phyloP scores from a whole-genome alignment of 2,797 vertebrate genomes.

The Cuniculus paca region DNA sequence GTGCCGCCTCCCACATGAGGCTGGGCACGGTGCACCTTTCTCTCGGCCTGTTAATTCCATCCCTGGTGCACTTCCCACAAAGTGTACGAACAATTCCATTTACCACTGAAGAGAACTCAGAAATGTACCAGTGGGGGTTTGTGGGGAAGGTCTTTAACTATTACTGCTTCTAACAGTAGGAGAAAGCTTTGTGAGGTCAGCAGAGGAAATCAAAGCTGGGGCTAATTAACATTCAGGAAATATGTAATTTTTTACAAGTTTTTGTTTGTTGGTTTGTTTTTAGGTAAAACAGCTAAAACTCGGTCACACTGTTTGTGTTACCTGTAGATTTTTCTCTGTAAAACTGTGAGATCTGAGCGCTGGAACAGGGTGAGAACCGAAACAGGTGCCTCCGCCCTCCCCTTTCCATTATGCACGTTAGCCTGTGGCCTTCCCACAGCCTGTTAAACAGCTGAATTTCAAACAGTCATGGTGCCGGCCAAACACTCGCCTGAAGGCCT shows the following conservation, averaged over 20 bases:
- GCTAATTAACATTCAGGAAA: slow-evolving; percentile 55
- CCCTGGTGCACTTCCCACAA: neutral
- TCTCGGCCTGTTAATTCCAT: neutral
- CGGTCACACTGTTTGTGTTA: neutral
- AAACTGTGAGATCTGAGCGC: neutral
- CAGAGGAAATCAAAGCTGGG: slow-evolving; percentile 54
- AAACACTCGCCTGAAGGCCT: slow-evolving; percentile 77
- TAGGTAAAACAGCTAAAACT: neutral
- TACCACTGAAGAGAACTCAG: slow-evolving; percentile 12
- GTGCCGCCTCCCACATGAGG: neutral
- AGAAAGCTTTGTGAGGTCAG: slow-evolving; percentile 62
- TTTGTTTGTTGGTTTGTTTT: neutral
- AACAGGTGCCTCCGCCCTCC: slow-evolving; percentile 61
- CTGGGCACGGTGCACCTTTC: neutral
- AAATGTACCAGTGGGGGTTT: neutral
- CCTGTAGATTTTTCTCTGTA: slow-evolving; percentile 65
- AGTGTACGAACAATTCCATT: slow-evolving; percentile 60
- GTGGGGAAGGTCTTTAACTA: slow-evolving; percentile 37
- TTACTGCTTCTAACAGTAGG: slow-evolving; percentile 12
- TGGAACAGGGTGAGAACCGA: slow-evolving; percentile 46
- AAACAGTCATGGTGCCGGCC: slow-evolving; percentile 67
- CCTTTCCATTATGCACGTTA: slow-evolving; percentile 52
- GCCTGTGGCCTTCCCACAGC: slow-evolving; percentile 75
- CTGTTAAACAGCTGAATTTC: slow-evolving; percentile 82
- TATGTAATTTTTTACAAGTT: neutral